Base-by-base conservation (phyloP, 1,140 invertebrate genomes). In the Manduca sexta region DNA sequence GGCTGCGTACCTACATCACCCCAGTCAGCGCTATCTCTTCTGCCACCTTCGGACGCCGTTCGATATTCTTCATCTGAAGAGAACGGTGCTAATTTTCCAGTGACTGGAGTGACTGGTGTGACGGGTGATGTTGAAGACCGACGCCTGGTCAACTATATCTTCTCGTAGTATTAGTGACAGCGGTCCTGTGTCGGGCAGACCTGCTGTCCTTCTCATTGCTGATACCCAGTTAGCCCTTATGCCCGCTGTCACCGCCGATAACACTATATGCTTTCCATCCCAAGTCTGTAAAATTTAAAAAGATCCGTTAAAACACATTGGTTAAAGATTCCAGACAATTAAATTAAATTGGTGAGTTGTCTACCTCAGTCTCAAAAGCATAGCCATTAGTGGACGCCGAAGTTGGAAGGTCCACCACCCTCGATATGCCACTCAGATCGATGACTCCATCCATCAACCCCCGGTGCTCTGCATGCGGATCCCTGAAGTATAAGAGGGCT, bases 141-240 rank as follows among this genome's bases (percentile, higher is more conserved):
- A 84, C 15, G 67, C 68, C 52, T 79, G 77, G 42, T 85, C 80
- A 1, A 79, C 64, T n/a, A 56, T 62, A 37, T 87, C 86, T 50
- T 87, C 84, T 7, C 86, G 60, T 30, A 86, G 65, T 30, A 86
- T 68, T 10, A 79, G 56, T 14, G 85, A 79, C 1, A 86, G 56
- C 18, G 80, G 73, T 40, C 72, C 69, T 56, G 81, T 42, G 76
- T 90, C 89, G 3, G 77, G 86, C 41, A 93, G 67, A 21, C 91
- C 92, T 8, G 92, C 92, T 2, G 94, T 93, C 69, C 91, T 91
- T 64, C 91, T 87, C 49, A 98, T 90, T 8, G 96, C 95, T 29
- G 93, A 92, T 71, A 98, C 91, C 97, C 97, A 98, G 70, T 95
- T 97, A 31, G 91, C 91, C 57, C 97, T 90, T 41, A 98, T 98